phyloP scores from a whole-genome alignment of 2,888 invertebrate genomes.

The Stenchaetothrips biformis region DNA sequence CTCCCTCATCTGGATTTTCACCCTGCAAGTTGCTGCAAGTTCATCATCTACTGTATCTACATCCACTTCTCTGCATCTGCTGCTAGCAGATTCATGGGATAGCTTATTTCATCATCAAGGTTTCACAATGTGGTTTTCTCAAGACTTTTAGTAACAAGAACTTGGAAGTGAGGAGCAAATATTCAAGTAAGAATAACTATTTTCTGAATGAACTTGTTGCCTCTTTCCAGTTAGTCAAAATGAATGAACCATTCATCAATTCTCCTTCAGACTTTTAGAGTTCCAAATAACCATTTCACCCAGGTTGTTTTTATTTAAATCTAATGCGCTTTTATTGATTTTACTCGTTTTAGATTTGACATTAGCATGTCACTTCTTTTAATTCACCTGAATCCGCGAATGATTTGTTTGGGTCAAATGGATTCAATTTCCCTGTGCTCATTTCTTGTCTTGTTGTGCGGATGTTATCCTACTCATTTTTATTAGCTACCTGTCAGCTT shows the following conservation, averaged over 20 bases:
- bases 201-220: neutral
- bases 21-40: neutral
- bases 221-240: neutral
- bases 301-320: neutral
- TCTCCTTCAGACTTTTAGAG: conserved; percentile 47
- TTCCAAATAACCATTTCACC: conserved; percentile 44
- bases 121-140: conserved; percentile 61
- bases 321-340: conserved; percentile 33
- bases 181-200: neutral
- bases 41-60: conserved; percentile 12
- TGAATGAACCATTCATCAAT: neutral
- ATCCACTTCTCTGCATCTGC: conserved; percentile 45
- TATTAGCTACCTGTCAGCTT: conserved; percentile 33
- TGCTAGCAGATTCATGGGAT: conserved; percentile 45
- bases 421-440: neutral
- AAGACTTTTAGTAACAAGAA: conserved; percentile 39
- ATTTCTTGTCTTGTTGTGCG: conserved; percentile 26
- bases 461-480: conserved; percentile 29
- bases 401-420: conserved; percentile 39
- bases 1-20: neutral
- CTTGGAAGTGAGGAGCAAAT: conserved; percentile 19
- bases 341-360: conserved; percentile 61
- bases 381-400: conserved; percentile 49
- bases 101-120: conserved; percentile 41
- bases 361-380: conserved; percentile 65